Evolutionary conservation across 2,888 invertebrate species (phyloP), one percentile per base, ranked within the genome.

Genomic region (Drosophila pseudotakahashii): DNA sequence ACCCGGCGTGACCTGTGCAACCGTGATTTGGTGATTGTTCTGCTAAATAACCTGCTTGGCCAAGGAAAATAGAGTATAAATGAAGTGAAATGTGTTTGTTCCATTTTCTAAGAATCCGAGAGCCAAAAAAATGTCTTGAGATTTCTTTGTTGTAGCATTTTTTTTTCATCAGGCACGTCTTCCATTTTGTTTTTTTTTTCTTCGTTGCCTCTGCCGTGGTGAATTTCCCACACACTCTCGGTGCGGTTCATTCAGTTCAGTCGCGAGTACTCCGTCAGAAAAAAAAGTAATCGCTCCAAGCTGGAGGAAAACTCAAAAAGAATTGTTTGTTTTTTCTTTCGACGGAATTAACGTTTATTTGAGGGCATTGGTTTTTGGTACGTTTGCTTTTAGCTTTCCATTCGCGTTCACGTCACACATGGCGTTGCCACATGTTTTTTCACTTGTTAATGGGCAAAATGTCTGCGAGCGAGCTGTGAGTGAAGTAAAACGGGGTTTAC

Each of bases 171-270:
- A 77, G 80, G 83, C 88, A 77, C 70, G 88, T 74, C 82, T 85
- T 90, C 90, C 90, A 90, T 90, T 91, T 90, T 90, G 91, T 90
- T 89, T 90, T 89, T 85, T 85, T 70, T 73, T 73, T 73, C 59
- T 71, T 67, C 63, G 53, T 58, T 75, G 81, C 44, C 39, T 48
- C 34, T 74, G 69, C 53, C 63, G 83, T 84, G 89, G 84, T 84
- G 89, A 87, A 81, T 89, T 84, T 83, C 86, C 75, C 80, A 54
- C 72, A 47, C 39, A 67, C 63, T 75, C 52, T 75, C 30, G 10
- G 82, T 70, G 58, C 72, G 75, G 79, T 73, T 88, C 71, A 88
- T 72, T 77, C 69, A 75, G 71, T 77, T 32, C 73, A 39, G 32
- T 45, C 48, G 30, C 14, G 51, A 45, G 71, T 34, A 48, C 41